These are phyloP conservation scores for Paedocypris sp. DNA, from an alignment of 2,113 vertebrate species.

Conservation along the genomic window DNA sequence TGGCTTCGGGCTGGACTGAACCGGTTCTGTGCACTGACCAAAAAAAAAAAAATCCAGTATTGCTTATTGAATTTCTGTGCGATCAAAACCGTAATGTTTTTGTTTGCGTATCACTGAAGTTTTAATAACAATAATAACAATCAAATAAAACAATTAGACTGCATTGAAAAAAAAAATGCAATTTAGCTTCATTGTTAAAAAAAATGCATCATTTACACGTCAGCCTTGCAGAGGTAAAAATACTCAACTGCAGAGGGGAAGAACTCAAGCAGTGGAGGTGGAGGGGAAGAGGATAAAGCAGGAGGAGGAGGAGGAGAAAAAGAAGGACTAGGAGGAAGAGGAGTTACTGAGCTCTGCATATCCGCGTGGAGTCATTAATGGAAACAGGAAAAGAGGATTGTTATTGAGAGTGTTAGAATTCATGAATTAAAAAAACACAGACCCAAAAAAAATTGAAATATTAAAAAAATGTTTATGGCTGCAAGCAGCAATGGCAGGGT, in stretches of 20 bases:
- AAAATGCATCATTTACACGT: no score
- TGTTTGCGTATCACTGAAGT: no score
- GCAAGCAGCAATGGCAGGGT: no score
- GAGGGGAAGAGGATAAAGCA: neutral
- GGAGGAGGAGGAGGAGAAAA: neutral
- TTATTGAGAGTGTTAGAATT: no score
- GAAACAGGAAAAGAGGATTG: neutral
- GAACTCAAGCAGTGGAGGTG: neutral
- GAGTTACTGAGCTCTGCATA: conserved; percentile 2
- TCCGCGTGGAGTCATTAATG: neutral
- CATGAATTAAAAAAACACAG: no score
- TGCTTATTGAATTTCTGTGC: no score
- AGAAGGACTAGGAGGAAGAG: neutral
- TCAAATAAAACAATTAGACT: neutral
- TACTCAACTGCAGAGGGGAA: conserved; percentile 33
- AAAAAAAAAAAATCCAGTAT: neutral
- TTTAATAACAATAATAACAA: neutral
- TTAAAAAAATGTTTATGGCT: no score
- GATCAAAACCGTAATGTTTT: no score
- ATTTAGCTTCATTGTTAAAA: no score
- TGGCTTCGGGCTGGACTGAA: conserved; percentile 11
- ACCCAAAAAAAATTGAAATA: no score
- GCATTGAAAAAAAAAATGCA: no score
- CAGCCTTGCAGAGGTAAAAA: conserved; percentile 16
- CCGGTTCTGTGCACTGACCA: conserved; percentile 51